Conservation (phyloP, 2,888 invertebrate genomes). For the Tortrix viridana region DNA sequence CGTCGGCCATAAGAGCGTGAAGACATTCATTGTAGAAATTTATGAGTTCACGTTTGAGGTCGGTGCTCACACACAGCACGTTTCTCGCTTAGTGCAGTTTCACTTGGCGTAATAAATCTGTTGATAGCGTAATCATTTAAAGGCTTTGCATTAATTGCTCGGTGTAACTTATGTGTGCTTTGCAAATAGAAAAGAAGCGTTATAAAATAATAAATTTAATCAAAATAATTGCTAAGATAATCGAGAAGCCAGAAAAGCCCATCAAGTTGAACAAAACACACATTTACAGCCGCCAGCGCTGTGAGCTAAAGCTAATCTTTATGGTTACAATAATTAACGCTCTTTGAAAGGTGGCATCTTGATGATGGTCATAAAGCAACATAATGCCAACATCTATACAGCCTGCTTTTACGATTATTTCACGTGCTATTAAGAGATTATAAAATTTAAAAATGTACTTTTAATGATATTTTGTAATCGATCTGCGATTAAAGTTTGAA, state of each 20-base stretch:
- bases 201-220: too few relatives aligned
- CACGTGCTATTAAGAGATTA: constrained; percentile 54
- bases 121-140: constrained; percentile 16
- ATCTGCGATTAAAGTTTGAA: constrained; percentile 12
- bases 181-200: neutral
- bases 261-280: neutral
- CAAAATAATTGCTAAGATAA: too few relatives aligned
- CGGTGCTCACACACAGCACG: constrained; percentile 19
- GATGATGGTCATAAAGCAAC: constrained; percentile 63
- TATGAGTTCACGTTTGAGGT: constrained; percentile 59
- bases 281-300: constrained; percentile 17
- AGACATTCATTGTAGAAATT: constrained; percentile 66
- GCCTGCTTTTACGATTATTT: constrained; percentile 62
- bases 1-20: constrained; percentile 67
- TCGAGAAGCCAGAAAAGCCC: neutral
- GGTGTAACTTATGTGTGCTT: neutral
- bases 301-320: constrained; percentile 21
- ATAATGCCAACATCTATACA: constrained; percentile 59
- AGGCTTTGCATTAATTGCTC: constrained; percentile 8
- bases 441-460: constrained; percentile 24
- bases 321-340: constrained; percentile 52
- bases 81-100: constrained; percentile 12
- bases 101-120: constrained; percentile 13
- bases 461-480: constrained; percentile 17
- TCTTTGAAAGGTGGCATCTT: constrained; percentile 59